Evolutionary conservation across 1,140 invertebrate species (phyloP).

Genomic region (Drosophila pallidifrons): DNA sequence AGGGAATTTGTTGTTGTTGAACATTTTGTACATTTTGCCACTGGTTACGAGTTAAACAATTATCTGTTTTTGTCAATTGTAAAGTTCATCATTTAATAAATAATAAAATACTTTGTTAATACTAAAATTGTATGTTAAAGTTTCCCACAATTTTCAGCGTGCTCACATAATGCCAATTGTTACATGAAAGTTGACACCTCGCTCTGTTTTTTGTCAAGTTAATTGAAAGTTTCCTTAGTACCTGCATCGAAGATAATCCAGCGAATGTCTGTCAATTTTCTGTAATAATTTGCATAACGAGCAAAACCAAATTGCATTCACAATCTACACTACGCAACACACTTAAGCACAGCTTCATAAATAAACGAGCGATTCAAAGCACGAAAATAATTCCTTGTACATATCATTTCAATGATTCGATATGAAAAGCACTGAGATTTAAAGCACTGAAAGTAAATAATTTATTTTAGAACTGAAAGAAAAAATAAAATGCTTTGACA

Average conservation of each 20-base stretch:
- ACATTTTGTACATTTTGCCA: conserved; percentile 24
- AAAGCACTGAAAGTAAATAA: too few relatives aligned
- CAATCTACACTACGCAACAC: conserved; percentile 36
- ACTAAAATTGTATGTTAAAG: conserved; percentile 14
- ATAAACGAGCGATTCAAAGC: too few relatives aligned
- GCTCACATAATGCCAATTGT: conserved; percentile 82
- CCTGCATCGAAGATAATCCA: conserved; percentile 10
- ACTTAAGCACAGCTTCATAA: background rate
- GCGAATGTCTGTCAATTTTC: conserved; percentile 68
- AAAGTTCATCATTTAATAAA: conserved; percentile 38
- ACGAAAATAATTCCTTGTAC: too few relatives aligned
- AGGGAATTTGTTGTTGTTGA: conserved; percentile 4
- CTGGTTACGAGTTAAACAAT: conserved; percentile 6
- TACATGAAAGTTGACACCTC: conserved; percentile 79
- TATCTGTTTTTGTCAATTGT: conserved; percentile 24
- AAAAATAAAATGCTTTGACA: too few relatives aligned
- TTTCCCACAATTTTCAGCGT: conserved; percentile 46
- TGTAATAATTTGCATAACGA: conserved; percentile 68
- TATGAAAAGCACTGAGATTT: too few relatives aligned
- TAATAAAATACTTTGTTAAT: conserved; percentile 43
- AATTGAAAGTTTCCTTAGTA: conserved; percentile 17
- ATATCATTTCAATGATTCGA: too few relatives aligned
- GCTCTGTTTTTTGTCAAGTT: conserved; percentile 42
- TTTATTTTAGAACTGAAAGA: too few relatives aligned
- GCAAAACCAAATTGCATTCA: conserved; percentile 38